Base-by-base conservation (phyloP, 92 coral and sea anemone genomes). In the Zoanthus sociatus region DNA sequence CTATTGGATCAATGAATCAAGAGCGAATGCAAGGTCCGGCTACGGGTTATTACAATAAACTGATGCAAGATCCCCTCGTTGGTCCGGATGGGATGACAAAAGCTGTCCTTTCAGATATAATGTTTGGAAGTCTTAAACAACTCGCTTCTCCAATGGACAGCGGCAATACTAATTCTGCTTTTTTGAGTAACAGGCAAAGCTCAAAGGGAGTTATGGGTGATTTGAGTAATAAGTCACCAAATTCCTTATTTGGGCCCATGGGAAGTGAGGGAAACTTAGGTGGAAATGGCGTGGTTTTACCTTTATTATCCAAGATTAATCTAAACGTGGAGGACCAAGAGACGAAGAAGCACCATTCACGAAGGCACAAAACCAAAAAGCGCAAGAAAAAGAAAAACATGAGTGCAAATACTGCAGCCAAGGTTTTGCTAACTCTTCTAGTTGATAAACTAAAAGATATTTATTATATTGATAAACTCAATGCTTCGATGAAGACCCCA, bases 371-470 rank as follows among this genome's bases (percentile, higher is more conserved):
- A 88, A 84, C 71, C 91, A 88, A 78, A 60, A 74, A 88, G 78
- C 66, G 61, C 89, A 56, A 91, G 84, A 56, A 82, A 72, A 82
- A 88, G 71, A 84, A 84, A 53, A 26, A 46, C 4, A 30, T 60
- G 33, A 86, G 88, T 51, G 84, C 92, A 14, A 88, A 78, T 64
- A 60, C 69, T 64, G 89, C 89, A 14, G 90, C 96, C 5, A 95
- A 91, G 58, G 89, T 95, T 9, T 89, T 95, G 21, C 12, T 95
- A 74, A 87, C 92, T 11, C 87, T 95, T 71, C 88, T 95, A 51
- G 98, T 95, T 26, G 98, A 95, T 79, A 95, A 95, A 67, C 78
- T 95, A 83, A 93, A 93, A 86, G 98, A 95, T 48, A 95, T 95
- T 56, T 95, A 95, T 79, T 95, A 95, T 74, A 89, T 95, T 76